phyloP scores from a whole-genome alignment of 2,797 vertebrate genomes.

The Lateolabrax maculatus region DNA sequence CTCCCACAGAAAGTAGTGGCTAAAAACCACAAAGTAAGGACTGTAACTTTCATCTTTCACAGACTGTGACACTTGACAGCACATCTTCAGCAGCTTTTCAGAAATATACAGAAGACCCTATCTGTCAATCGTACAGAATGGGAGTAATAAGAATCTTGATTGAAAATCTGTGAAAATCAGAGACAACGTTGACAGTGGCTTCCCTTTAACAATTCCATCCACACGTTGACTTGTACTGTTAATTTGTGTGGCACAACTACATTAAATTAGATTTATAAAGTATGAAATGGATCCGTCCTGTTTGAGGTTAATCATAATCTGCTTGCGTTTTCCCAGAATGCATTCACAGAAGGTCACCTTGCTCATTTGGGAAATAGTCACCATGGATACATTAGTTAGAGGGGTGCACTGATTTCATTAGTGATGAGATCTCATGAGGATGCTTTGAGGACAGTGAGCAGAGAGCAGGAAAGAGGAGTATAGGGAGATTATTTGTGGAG shows the following conservation, averaged over 20 bases:
- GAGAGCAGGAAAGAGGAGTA: conserved; percentile 33
- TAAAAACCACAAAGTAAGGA: conserved; percentile 15
- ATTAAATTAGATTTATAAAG: conserved; percentile 53
- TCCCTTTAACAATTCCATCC: conserved; percentile 7
- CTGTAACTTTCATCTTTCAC: conserved; percentile 27
- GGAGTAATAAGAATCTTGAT: conserved; percentile 4
- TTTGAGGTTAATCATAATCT: conserved; percentile 63
- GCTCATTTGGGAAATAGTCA: conserved; percentile 82
- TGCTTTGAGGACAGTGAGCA: conserved; percentile 64
- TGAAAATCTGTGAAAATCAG: conserved; percentile 6
- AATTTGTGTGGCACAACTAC: conserved; percentile 35
- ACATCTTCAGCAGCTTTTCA: conserved; percentile 27
- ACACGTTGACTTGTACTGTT: conserved; percentile 23
- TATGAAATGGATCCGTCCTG: conserved; percentile 48
- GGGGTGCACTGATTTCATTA: conserved; percentile 79
- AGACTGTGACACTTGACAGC: conserved; percentile 35
- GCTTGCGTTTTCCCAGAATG: conserved; percentile 69
- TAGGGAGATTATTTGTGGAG: conserved; percentile 22
- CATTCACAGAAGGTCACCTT: conserved; percentile 77
- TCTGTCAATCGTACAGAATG: conserved; percentile 18
- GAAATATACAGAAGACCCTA: neutral
- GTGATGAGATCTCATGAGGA: conserved; percentile 78
- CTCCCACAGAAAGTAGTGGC: neutral
- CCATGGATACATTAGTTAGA: conserved; percentile 82
- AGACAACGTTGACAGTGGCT: conserved; percentile 17